Base-by-base conservation (phyloP, 2,113 vertebrate genomes). In the Menura novaehollandiae region DNA sequence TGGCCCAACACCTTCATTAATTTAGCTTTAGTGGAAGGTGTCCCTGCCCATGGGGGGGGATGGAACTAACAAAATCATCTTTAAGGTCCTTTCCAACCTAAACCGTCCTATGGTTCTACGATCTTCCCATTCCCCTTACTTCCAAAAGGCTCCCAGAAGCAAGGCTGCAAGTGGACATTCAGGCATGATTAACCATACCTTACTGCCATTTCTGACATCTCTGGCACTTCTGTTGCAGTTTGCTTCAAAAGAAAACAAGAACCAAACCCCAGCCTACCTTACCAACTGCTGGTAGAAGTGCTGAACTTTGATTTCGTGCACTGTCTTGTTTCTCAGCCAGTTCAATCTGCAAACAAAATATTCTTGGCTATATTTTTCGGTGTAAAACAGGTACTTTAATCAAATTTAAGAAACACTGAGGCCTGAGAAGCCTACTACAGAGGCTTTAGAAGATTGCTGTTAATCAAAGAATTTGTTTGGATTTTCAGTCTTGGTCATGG, bases 241-340 rank as follows among this genome's bases (percentile, higher is more conserved):
- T 78, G 19, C 44, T 71, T 63, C 46, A 66, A 92, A 59, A 44
- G 15, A 53, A 77, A 80, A 53, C 9, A 58, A n/a, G 9, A 44
- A 59, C 14, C 64, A 76, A 88, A 90, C 3, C 1, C 3, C 26
- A 79, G 94, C 96, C 69, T 95, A 99, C 99, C 99, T 98, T 22
- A 99, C 92, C 88, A 99, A 97, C 67, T 97, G 98, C 95, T 98
- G 98, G 67, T 98, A 98, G 97, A 98, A 99, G 95, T 98, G 98
- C 53, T 99, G 98, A 51, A 99, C 98, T 97, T 98, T 99, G 95
- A 99, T 98, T 94, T 98, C 98, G 80, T 99, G 98, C 12, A 97
- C 66, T 0, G 96, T 98, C 92, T 97, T 97, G 49, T 97, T 97
- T 79, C 98, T 98, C 94, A 98, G 97, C 96, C 97, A 97, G 43